Evolutionary conservation across 2,888 invertebrate species (phyloP), one percentile per base, ranked within the genome.

Genomic region (Idaea aversata): DNA sequence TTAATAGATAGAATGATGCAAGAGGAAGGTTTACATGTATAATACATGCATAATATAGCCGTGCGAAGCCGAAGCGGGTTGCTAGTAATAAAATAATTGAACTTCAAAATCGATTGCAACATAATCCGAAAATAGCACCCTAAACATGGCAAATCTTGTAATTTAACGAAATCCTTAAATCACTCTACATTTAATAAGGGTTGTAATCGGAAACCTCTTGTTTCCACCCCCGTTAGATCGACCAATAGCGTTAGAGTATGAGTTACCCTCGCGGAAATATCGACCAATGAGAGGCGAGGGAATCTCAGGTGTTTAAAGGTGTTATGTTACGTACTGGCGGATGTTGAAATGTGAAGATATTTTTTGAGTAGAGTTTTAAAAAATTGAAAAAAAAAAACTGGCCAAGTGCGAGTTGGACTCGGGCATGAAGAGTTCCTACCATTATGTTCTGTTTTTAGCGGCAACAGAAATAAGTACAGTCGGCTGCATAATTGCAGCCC

Each of bases 301-400:
- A 77, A 67, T 47, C 70, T 86, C 88, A 89, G 89, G 89, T 89
- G 88, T 77, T 81, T 71, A 75, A 63, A 79, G 84, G 88, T 87
- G 77, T 88, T 76, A 66, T 61, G 72, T 88, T 88, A 81, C 88
- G 47, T 0, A 5, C 13, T 1, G 72, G 70, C 73, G 74, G 72
- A 72, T 71, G 70, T 15, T 61, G 35, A 61, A 67, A 63, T 38
- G 15, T 15, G 58, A 58, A 64, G 61, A 59, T 4, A 10, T 47
- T 47, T 47, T 47, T 47, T 47, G 47, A 47, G 7, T 10, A 6
- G 47, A 47, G 47, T 10, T 60, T 64, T 25, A n/a, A 34, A 61
- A 63, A 63, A 63, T 61, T 64, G 57, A 62, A n/a, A 62, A 58
- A 59, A 36, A 57, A 34, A 63, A 25, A 10, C 36, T 15, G 16